phyloP scores from a whole-genome alignment of 2,888 invertebrate genomes.

The Nycteola revayana region DNA sequence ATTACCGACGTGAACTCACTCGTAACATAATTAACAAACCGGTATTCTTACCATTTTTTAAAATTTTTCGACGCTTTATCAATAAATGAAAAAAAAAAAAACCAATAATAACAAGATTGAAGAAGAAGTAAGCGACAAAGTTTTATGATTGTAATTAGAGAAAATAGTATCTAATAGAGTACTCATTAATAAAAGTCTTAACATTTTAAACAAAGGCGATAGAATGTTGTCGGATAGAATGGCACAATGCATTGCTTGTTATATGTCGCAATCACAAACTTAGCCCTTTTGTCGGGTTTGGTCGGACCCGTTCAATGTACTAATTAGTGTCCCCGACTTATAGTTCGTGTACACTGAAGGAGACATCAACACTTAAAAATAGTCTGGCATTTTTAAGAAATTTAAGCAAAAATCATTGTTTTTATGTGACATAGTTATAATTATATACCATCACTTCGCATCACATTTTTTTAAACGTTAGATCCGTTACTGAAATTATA shows the following conservation, averaged over 20 bases:
- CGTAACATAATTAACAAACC: too few relatives aligned
- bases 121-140: slow-evolving; percentile 13
- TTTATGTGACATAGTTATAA: too few relatives aligned
- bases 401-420: too few relatives aligned
- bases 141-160: slow-evolving; percentile 29
- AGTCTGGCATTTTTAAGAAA: too few relatives aligned
- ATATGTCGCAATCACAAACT: slow-evolving; percentile 62
- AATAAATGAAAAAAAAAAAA: slow-evolving; percentile 14
- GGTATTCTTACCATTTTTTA: too few relatives aligned
- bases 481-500: too few relatives aligned
- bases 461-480: too few relatives aligned
- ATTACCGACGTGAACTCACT: too few relatives aligned
- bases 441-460: too few relatives aligned
- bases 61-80: too few relatives aligned
- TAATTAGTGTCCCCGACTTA: slow-evolving; percentile 62
- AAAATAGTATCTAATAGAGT: slow-evolving; percentile 27
- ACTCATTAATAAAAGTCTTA: slow-evolving; percentile 34
- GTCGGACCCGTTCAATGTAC: slow-evolving; percentile 58
- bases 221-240: slow-evolving; percentile 17
- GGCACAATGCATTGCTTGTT: slow-evolving; percentile 49
- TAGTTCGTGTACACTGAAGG: neutral
- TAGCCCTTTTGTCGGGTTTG: slow-evolving; percentile 53
- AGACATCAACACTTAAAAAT: too few relatives aligned
- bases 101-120: slow-evolving; percentile 13
- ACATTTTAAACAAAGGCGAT: slow-evolving; percentile 21